These are phyloP conservation scores for Hestina assimilis DNA, from an alignment of 1,140 invertebrate genomes.

Conservation along the genomic window DNA sequence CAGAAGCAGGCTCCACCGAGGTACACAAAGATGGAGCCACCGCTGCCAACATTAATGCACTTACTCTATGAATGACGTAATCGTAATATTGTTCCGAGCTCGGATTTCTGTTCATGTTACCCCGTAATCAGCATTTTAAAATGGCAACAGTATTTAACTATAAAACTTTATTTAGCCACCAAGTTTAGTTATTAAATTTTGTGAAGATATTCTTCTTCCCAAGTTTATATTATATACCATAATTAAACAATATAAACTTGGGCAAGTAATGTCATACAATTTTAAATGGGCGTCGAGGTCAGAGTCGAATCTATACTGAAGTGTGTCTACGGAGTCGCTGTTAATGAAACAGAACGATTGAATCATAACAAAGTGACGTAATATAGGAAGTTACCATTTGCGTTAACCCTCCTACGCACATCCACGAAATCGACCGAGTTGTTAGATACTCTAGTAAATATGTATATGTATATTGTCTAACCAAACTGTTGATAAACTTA, in stretches of 20 bases:
- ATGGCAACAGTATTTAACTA: slow-evolving; percentile 9
- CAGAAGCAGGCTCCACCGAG: slow-evolving; percentile 56
- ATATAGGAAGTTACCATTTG: slow-evolving; percentile 69
- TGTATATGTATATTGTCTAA: too few species aligned
- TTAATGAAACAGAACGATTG: slow-evolving; percentile 39
- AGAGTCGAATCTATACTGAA: slow-evolving; percentile 29
- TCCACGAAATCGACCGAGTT: slow-evolving; percentile 42
- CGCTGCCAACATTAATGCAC: slow-evolving; percentile 60
- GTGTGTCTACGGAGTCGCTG: slow-evolving; percentile 25
- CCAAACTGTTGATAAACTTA: too few species aligned
- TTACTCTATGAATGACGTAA: slow-evolving; percentile 66
- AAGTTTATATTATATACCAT: too few species aligned
- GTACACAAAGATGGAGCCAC: slow-evolving; percentile 61
- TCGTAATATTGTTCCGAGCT: slow-evolving; percentile 58
- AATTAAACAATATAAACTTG: too few species aligned
- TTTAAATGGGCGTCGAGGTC: slow-evolving; percentile 34
- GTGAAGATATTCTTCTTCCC: not conserved
- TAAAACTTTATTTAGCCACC: not conserved
- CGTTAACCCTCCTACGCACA: slow-evolving; percentile 53
- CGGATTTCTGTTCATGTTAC: slow-evolving; percentile 47
- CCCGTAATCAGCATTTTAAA: slow-evolving; percentile 44
- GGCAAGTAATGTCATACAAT: not conserved
- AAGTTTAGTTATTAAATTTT: slow-evolving; percentile 10
- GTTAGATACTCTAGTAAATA: slow-evolving; percentile 2
- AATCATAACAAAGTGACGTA: slow-evolving; percentile 65